Percentiles rank a stretch among this genome's conserved stretches.
Conservation (phyloP, 2,888 invertebrate genomes). For the Vandiemenella viatica region DNA sequence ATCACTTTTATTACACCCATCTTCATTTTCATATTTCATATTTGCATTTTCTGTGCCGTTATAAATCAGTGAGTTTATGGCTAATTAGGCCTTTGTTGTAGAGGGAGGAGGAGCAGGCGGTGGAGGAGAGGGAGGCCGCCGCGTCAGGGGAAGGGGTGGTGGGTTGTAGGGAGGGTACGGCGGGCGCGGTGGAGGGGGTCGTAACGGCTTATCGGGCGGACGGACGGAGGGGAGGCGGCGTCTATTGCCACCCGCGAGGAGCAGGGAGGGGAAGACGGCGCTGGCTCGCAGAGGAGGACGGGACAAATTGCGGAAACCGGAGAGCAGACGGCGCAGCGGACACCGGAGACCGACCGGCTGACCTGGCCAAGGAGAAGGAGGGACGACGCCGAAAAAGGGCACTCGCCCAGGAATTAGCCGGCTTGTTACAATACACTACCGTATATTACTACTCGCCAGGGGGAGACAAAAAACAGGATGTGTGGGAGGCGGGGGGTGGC, state of each 20-base stretch:
- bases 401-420: neutral
- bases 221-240: neutral
- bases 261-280: neutral
- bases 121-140: constrained; percentile 3
- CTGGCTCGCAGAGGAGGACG: neutral
- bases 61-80: constrained; percentile 49
- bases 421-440: neutral
- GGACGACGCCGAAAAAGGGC: neutral
- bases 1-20: constrained; percentile 39
- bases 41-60: constrained; percentile 43
- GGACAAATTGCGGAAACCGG: neutral
- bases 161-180: neutral
- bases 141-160: neutral
- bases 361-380: neutral
- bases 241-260: too few relatives aligned
- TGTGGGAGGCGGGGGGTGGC: neutral
- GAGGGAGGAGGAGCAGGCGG: constrained; percentile 25
- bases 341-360: too few relatives aligned
- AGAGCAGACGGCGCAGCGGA: too few relatives aligned
- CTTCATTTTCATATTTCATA: constrained; percentile 51
- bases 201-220: neutral
- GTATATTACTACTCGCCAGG: neutral
- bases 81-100: constrained; percentile 39
- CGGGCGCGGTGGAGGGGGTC: neutral
- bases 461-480: too few relatives aligned